A percentile compares a stretch with the other conserved stretches of the same genome.
Conservation (phyloP, 92 coral and sea anemone species). For the Siderastrea siderea region DNA sequence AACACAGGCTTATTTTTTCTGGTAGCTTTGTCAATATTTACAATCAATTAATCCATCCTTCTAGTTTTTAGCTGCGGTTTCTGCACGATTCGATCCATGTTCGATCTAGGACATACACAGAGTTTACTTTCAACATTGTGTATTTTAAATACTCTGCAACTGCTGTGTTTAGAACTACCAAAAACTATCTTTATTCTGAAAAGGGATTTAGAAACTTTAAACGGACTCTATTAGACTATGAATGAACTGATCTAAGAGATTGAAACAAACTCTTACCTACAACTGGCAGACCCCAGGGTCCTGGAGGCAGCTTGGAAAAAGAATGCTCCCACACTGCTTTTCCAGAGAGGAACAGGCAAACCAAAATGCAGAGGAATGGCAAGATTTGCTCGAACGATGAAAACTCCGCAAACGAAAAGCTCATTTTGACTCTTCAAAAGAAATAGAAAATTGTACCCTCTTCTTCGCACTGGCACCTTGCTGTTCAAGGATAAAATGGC, state of each 20-base stretch:
- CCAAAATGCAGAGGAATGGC: background rate
- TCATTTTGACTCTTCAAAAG: background rate
- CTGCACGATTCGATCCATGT: background rate
- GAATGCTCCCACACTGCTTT: slow-evolving; percentile 34
- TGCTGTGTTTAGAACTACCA: background rate
- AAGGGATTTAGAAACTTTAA: background rate
- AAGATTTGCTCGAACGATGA: slow-evolving; percentile 12
- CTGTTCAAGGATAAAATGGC: background rate
- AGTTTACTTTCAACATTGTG: no score
- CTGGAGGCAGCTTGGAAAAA: slow-evolving; percentile 56
- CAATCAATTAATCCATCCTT: background rate
- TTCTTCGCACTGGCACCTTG: background rate
- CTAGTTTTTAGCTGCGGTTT: background rate
- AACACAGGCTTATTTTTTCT: background rate
- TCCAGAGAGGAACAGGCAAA: slow-evolving; percentile 37
- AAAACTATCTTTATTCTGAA: no score
- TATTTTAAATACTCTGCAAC: background rate
- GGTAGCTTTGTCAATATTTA: background rate
- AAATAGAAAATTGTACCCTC: background rate
- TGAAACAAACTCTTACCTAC: slow-evolving; percentile 36
- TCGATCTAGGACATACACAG: no score
- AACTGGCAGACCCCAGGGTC: slow-evolving; percentile 68
- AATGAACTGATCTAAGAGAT: no score
- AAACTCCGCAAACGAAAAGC: background rate
- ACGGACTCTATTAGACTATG: background rate